These are phyloP conservation scores for Nerophis ophidion DNA, from an alignment of 2,113 vertebrate genomes.

Conservation along the genomic window DNA sequence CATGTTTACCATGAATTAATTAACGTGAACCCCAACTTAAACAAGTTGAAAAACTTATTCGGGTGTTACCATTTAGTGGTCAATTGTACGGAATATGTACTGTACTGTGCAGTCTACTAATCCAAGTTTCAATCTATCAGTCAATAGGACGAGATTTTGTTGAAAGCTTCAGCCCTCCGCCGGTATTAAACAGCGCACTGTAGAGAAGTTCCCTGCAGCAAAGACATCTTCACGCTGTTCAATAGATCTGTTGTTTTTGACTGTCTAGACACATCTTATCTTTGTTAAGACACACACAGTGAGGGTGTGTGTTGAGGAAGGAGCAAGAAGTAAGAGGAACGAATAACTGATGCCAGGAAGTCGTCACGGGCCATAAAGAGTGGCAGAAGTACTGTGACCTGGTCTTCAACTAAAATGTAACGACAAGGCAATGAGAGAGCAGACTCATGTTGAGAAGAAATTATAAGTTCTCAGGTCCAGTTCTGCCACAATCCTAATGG, in stretches of 20 bases:
- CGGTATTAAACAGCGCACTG: neutral
- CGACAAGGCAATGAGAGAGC: neutral
- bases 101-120: too few relatives aligned
- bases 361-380: neutral
- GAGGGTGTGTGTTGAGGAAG: constrained; percentile 12
- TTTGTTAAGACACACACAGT: neutral
- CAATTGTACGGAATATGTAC: too few relatives aligned
- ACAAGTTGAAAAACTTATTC: too few relatives aligned
- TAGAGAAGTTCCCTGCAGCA: neutral
- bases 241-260: neutral
- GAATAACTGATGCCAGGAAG: constrained; percentile 1
- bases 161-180: neutral
- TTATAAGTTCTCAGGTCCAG: neutral
- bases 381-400: neutral
- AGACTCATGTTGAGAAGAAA: neutral
- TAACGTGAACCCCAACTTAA: too few relatives aligned
- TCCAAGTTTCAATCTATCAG: too few relatives aligned
- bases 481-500: constrained; percentile 1
- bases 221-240: neutral
- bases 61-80: too few relatives aligned
- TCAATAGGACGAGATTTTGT: neutral
- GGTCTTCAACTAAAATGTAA: neutral
- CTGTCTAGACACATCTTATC: neutral
- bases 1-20: too few relatives aligned
- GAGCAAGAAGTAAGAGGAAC: constrained; percentile 5